Base-by-base conservation (phyloP, 2,888 invertebrate genomes). In the Drosophila tanythrix region DNA sequence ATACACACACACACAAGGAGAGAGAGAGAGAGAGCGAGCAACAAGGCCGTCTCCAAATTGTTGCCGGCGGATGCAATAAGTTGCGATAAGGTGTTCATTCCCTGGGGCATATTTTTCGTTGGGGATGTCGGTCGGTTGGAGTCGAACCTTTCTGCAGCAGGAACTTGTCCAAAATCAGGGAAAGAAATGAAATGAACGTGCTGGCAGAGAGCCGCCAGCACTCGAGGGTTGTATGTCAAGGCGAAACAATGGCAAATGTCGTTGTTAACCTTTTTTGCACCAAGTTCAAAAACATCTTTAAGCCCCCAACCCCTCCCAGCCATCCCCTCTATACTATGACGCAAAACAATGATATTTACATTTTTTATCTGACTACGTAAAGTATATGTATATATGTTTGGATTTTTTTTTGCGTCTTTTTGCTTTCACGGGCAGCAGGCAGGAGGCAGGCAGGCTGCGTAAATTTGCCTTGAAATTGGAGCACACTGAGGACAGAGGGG, bases 11-110 rank as follows among this genome's bases (percentile, higher is more conserved):
- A 33, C 11, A 11, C 10, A 33, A 10, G 33, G 33, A 53, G 15
- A 70, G 27, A 64, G 69, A 51, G 25, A 48, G 29, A 40, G 35
- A 46, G 48, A 66, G 33, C 56, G 29, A 73, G 76, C 79, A 81
- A 81, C 81, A 82, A 76, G 85, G 86, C 78, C 76, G 82, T 81
- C 85, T 88, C 82, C 83, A 88, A 88, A 88, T 86, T 89, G 89
- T 89, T 88, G 87, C 87, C 87, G 89, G 83, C 87, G 87, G 87
- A 88, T 89, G 87, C 87, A 88, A 88, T 88, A 88, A 88, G 89
- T 89, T 88, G 87, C 85, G 87, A 88, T 88, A 88, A 88, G 87
- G 87, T 88, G 87, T 88, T 88, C 88, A 85, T 85, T 88, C 87
- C 87, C 87, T 76, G 74, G 86, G 87, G 89, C 78, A 76, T 77